Base-by-base conservation (phyloP, 1,140 invertebrate genomes). In the Pemphigus obesinymphae region DNA sequence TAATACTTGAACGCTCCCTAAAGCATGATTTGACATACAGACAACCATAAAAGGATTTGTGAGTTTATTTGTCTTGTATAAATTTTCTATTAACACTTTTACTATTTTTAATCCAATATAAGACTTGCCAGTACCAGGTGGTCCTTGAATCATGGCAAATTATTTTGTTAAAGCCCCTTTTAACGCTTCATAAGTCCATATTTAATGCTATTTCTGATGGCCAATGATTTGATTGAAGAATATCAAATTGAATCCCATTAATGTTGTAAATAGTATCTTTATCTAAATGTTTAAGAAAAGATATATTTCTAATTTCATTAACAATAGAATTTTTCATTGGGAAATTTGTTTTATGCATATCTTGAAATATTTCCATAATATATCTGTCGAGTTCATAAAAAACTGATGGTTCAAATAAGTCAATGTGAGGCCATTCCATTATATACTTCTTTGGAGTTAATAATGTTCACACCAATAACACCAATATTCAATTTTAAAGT, bases 21-120 rank as follows among this genome's bases (percentile, higher is more conserved):
- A n/a, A n/a, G n/a, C 94, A 87, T 96, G 94, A 86, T 96, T 96
- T 0, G 94, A 96, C 84, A 92, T 94, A 85, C 94, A 94, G 26
- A 96, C 90, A 23, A 96, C 88, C 3, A 96, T 86, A 80, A 96
- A 91, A 5, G 92, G 91, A 1, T 83, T 84, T 2, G 61, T 58
- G 20, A 53, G 66, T 10, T 83, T 82, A 34, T 84, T 85, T 85
- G 85, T 86, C 2, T 37, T 10, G 4, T 84, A 70, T 13, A 86
- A 82, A 84, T 91, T 92, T 40, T 88, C 55, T 20, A 93, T 84
- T 10, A 93, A 85, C 5, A 88, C 88, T 80, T 90, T 86, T 0
- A 90, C 88, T 50, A 94, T 88, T 87, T 92, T 89, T 15, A 93
- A 86, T 2, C 92, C 93, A n/a, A 94, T 85, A 85, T 88, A 92